Conservation (phyloP, 2,888 invertebrate species). For the Eumacrocentrus americanus region DNA sequence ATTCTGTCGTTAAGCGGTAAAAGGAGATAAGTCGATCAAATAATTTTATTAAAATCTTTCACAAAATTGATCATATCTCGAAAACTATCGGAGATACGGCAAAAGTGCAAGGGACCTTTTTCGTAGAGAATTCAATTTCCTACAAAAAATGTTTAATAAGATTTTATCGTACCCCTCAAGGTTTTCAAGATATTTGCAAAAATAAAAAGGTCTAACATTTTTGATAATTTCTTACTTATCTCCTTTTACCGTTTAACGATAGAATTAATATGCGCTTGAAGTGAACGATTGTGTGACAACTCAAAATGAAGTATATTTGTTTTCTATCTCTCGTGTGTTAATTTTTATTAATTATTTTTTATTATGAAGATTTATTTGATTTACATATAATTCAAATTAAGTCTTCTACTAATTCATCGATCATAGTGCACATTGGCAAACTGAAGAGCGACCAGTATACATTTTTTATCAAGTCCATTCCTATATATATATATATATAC, state of each 20-base stretch:
- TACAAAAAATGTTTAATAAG: neutral
- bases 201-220: too few relatives aligned
- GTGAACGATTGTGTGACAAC: conserved; percentile 12
- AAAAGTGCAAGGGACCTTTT: neutral
- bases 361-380: too few relatives aligned
- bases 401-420: neutral
- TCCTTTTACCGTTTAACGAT: too few relatives aligned
- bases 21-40: too few relatives aligned
- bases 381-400: neutral
- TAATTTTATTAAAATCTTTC: too few relatives aligned
- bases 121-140: conserved; percentile 10
- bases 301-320: neutral
- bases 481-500: conserved; percentile 6
- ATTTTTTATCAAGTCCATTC: neutral
- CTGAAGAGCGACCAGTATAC: neutral
- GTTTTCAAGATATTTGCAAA: too few relatives aligned
- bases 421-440: neutral
- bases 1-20: too few relatives aligned
- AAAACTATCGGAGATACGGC: too few relatives aligned
- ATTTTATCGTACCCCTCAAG: neutral
- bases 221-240: too few relatives aligned
- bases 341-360: too few relatives aligned
- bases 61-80: too few relatives aligned
- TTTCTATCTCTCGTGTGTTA: too few relatives aligned
- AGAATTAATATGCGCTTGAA: conserved; percentile 14